These are phyloP conservation scores for Agrochola lota DNA, from an alignment of 2,888 invertebrate genomes.

Conservation along the genomic window DNA sequence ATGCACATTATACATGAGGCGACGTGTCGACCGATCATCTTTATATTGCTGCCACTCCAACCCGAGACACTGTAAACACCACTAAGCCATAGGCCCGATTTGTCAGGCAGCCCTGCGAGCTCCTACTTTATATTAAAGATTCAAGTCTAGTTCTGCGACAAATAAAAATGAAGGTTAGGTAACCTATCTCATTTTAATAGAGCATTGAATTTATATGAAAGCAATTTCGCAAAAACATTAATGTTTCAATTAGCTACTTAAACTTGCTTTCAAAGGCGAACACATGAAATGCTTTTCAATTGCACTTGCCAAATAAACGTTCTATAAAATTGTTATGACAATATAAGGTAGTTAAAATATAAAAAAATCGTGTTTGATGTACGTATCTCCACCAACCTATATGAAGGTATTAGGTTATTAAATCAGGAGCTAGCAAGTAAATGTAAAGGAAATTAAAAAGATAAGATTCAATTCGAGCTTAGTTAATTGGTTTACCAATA, in stretches of 20 bases:
- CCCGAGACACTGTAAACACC: constrained; percentile 76
- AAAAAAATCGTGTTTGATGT: background rate
- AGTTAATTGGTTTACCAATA: constrained; percentile 27
- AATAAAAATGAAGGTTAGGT: constrained; percentile 12
- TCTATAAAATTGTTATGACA: background rate
- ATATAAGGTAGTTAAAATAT: background rate
- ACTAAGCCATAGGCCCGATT: constrained; percentile 73
- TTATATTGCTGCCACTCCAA: constrained; percentile 81
- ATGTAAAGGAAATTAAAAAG: background rate
- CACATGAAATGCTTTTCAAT: background rate
- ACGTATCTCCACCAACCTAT: background rate
- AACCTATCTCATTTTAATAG: too few species aligned
- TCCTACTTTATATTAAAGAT: constrained; percentile 52
- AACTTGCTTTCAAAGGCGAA: background rate
- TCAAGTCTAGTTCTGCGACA: constrained; percentile 37
- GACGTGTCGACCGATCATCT: constrained; percentile 85
- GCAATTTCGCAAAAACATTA: background rate
- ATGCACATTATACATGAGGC: constrained; percentile 89
- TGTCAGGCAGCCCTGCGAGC: constrained; percentile 61
- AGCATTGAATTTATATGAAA: constrained; percentile 1
- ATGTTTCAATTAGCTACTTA: background rate
- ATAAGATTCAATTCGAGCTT: constrained; percentile 3
- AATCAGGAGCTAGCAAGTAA: background rate
- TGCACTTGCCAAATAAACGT: too few species aligned
- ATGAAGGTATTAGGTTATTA: background rate